Evolutionary conservation across 1,140 invertebrate species (phyloP).

Genomic region (Papilio polyxenes): DNA sequence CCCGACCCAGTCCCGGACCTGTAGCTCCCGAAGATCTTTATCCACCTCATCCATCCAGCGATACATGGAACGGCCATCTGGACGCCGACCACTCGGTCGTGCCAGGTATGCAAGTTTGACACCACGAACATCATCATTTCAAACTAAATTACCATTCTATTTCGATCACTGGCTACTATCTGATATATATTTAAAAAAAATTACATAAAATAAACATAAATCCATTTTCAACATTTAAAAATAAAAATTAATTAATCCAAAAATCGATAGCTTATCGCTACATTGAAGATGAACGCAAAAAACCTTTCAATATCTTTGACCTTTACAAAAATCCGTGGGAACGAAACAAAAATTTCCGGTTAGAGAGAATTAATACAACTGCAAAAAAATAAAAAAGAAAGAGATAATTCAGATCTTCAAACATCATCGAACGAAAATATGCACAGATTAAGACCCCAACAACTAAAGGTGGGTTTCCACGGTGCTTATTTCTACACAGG

Average conservation of each 20-base stretch:
- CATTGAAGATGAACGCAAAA: not conserved
- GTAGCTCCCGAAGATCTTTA: no score
- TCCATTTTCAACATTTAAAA: not conserved
- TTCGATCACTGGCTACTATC: no score
- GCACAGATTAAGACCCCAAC: not conserved
- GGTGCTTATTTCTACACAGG: not conserved
- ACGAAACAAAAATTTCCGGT: not conserved
- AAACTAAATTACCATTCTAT: no score
- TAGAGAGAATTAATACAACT: not conserved
- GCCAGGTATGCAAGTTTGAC: no score
- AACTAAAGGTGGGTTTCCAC: not conserved
- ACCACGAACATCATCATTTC: no score
- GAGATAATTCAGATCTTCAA: constrained; percentile 5
- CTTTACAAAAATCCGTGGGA: constrained; percentile 9
- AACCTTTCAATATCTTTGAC: not conserved
- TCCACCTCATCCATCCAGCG: no score
- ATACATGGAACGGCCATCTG: no score
- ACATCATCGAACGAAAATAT: not conserved
- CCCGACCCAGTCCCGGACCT: no score
- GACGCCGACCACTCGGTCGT: no score
- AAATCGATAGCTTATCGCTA: not conserved
- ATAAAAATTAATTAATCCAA: not conserved
- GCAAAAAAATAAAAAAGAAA: constrained; percentile 18
- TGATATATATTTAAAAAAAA: no score
- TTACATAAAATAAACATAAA: not conserved